phyloP scores from a whole-genome alignment of 2,888 invertebrate genomes.

The Sepioteuthis lessoniana region DNA sequence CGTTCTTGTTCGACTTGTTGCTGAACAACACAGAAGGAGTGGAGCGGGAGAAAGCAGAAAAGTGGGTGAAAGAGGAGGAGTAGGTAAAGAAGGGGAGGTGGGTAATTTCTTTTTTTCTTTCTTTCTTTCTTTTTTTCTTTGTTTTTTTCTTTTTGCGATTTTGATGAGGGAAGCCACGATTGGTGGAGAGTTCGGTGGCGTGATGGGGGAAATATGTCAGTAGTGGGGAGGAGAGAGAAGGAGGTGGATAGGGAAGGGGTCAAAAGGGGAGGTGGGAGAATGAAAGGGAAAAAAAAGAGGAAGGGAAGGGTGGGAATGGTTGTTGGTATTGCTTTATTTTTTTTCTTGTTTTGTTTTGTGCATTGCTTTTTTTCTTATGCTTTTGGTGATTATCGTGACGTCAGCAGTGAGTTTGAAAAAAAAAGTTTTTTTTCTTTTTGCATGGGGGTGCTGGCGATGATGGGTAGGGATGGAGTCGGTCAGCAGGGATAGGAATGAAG shows the following conservation, averaged over 20 bases:
- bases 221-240: background rate
- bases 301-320: background rate
- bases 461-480: background rate
- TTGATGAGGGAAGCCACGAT: background rate
- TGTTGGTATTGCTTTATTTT: background rate
- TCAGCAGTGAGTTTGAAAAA: background rate
- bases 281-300: no score
- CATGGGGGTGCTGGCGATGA: background rate
- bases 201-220: conserved; percentile 13
- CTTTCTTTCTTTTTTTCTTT: background rate
- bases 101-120: background rate
- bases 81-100: background rate
- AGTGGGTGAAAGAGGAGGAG: background rate
- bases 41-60: background rate
- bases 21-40: background rate
- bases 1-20: background rate
- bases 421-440: background rate
- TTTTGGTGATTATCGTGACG: background rate
- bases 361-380: background rate
- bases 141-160: background rate
- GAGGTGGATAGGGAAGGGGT: no score
- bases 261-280: no score
- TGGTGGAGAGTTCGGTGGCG: conserved; percentile 21
- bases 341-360: background rate
- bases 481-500: background rate